A percentile compares a stretch with the other conserved stretches of the same genome.
phyloP scores from a whole-genome alignment of 2,797 vertebrate species.

The Amblyraja radiata region DNA sequence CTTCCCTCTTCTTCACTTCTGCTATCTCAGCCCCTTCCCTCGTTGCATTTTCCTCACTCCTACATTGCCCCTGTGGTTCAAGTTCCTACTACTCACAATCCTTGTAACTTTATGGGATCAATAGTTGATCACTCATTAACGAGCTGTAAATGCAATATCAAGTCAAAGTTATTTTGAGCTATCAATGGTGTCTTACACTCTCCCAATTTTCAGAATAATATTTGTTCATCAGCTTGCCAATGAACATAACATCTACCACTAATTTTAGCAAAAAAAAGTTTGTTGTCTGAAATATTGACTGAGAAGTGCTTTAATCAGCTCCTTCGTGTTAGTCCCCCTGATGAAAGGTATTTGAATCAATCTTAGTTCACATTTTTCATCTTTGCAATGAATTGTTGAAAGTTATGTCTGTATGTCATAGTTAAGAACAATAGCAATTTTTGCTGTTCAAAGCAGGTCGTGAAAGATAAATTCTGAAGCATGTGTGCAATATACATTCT shows the following conservation, averaged over 20 bases:
- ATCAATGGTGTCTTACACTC: not conserved
- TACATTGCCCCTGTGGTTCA: not conserved
- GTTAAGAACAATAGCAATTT: not conserved
- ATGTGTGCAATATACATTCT: not conserved
- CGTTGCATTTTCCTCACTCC: no score
- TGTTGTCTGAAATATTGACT: conserved; percentile 19
- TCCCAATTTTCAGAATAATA: not conserved
- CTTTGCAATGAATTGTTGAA: not conserved
- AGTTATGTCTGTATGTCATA: not conserved
- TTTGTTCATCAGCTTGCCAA: not conserved
- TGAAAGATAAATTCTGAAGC: not conserved
- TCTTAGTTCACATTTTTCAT: not conserved
- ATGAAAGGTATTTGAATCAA: not conserved
- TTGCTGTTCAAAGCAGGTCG: not conserved
- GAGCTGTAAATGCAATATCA: not conserved
- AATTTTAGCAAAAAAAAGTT: not conserved
- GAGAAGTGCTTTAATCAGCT: not conserved
- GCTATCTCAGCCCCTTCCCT: no score
- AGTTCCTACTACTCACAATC: not conserved
- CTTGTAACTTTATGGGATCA: not conserved
- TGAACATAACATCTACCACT: not conserved
- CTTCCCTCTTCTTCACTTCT: no score
- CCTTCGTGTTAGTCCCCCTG: not conserved
- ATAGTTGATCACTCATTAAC: not conserved
- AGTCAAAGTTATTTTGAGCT: not conserved